Evolutionary conservation across 2,113 vertebrate genomes (phyloP), one percentile per base, ranked within the genome.

Genomic region (Odocoileus hemionus): DNA sequence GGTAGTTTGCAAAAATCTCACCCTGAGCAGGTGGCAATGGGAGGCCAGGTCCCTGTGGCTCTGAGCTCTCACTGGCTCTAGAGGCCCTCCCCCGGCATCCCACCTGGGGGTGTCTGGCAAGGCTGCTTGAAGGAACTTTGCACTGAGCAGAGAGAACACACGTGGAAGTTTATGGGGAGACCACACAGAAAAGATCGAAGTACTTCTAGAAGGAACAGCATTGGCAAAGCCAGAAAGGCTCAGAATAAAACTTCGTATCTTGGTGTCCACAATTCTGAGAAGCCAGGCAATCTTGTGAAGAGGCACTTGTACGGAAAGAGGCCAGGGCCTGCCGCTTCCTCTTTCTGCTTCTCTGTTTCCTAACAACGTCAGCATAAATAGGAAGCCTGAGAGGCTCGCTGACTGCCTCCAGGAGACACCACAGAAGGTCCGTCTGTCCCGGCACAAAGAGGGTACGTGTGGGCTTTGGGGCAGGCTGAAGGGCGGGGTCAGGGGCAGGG

Each of bases 341-440:
- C 98, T 97, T 97, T 96, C 87, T 83, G 96, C 86, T 60, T 93
- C 91, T 92, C 83, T 14, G 87, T 96, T 97, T 97, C 97, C 96
- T 96, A 78, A 94, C n/a, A 0, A 36, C 83, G 28, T 85, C 94
- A 85, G 84, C 80, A 50, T 55, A 50, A 92, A 85, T 92, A 97
- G 98, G 97, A 97, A 97, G 95, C 28, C 3, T 3, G 14, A 7
- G 8, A 28, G 30, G 17, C 78, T n/a, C 2, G 1, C 76, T 3
- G 52, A n/a, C 89, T 2, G 80, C 83, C 5, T 45, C 26, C 76
- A 21, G 36, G 76, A 93, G 64, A 25, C 74, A 95, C 39, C 91
- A 1, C 60, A 87, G 83, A n/a, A 95, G 79, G 58, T 11, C 4
- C 7, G 13, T 23, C 25, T 26, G 47, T 10, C 87, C n/a, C 1